Evolutionary conservation across 2,797 vertebrate species (phyloP).

Genomic region (Poeciliopsis turneri): DNA sequence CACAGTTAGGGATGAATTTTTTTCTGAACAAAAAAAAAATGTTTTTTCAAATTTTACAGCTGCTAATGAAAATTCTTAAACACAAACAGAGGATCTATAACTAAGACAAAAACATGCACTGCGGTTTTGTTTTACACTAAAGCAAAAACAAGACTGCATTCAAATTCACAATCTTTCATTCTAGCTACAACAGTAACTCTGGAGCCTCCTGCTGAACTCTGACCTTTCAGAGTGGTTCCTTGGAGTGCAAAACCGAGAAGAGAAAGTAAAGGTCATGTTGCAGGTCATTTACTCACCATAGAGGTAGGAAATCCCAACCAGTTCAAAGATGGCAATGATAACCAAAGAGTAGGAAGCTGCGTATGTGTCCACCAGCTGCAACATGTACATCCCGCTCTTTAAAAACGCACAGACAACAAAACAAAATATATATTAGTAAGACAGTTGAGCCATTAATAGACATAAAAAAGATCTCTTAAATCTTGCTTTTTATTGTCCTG

Average conservation of each 20-base stretch:
- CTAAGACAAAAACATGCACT: not conserved
- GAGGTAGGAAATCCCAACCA: slow-evolving; percentile 93
- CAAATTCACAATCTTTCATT: not conserved
- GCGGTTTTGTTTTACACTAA: not conserved
- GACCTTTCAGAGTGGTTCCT: not conserved
- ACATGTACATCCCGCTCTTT: slow-evolving; percentile 97
- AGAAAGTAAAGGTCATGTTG: not conserved
- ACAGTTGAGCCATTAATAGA: not conserved
- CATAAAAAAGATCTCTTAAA: not conserved
- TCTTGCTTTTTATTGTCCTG: not conserved
- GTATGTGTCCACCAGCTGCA: slow-evolving; percentile 95
- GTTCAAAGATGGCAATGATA: slow-evolving; percentile 97
- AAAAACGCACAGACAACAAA: slow-evolving; percentile 42
- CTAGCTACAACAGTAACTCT: not conserved
- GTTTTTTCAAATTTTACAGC: not conserved
- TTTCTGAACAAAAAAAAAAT: not conserved
- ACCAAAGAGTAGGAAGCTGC: slow-evolving; percentile 97
- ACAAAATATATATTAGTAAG: not conserved
- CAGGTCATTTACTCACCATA: slow-evolving; percentile 85
- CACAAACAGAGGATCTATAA: not conserved
- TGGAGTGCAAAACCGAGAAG: not conserved
- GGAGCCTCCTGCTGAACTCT: not conserved
- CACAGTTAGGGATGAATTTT: not conserved
- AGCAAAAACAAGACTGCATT: not conserved
- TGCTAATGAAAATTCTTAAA: not conserved